phyloP scores from a whole-genome alignment of 2,113 vertebrate genomes.

The Spilogale gracilis region DNA sequence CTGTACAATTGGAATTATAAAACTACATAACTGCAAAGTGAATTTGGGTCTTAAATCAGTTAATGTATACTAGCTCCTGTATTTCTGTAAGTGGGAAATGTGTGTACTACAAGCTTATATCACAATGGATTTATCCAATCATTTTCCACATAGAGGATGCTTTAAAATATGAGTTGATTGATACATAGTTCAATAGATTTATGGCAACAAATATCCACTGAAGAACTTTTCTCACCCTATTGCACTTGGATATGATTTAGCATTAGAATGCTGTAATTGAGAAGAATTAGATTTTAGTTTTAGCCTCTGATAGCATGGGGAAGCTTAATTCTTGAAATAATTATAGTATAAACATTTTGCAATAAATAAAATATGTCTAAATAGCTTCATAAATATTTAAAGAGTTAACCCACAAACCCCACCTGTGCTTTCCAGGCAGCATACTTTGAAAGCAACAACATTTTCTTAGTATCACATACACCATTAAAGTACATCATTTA shows the following conservation, averaged over 20 bases:
- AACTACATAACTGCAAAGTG: accelerated
- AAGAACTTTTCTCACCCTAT: neutral
- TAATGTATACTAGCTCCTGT: no score
- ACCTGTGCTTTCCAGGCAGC: neutral
- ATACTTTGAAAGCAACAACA: neutral
- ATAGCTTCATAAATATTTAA: conserved; percentile 73
- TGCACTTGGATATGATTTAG: neutral
- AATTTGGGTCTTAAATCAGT: neutral
- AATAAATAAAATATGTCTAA: conserved; percentile 75
- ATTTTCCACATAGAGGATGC: neutral
- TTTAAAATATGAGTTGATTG: neutral
- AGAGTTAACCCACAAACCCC: conserved; percentile 44
- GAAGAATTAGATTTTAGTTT: conserved; percentile 14
- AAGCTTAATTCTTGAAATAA: conserved; percentile 68
- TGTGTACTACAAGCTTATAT: neutral
- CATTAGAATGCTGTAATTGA: neutral
- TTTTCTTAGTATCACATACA: neutral
- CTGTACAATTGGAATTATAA: neutral
- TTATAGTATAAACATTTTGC: conserved; percentile 61
- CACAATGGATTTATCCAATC: neutral
- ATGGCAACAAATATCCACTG: neutral
- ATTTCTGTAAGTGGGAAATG: neutral
- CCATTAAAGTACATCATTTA: conserved; percentile 10
- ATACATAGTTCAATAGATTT: neutral
- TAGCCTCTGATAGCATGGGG: neutral